Conservation (phyloP, 2,113 vertebrate genomes). For the Laticauda colubrina region DNA sequence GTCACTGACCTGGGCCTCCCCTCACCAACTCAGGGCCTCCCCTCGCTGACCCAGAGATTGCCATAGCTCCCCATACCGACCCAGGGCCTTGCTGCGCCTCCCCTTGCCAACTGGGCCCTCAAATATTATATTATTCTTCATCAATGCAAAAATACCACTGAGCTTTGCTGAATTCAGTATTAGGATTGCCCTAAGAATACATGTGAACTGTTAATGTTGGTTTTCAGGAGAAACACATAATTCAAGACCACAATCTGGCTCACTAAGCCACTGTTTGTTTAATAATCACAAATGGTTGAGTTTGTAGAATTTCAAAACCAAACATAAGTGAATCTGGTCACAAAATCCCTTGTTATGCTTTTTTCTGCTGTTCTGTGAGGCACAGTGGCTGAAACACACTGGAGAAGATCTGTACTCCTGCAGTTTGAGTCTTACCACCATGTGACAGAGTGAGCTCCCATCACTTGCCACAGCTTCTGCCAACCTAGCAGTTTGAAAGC, state of each 20-base stretch:
- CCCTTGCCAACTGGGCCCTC: background rate
- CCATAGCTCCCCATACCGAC: too few species aligned
- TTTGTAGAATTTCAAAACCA: background rate
- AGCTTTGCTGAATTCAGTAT: background rate
- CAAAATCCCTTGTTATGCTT: background rate
- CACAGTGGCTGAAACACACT: too few species aligned
- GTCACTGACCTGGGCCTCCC: too few species aligned
- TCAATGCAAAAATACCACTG: background rate
- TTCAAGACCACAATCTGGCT: background rate
- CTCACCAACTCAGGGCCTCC: too few species aligned
- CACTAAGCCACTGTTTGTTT: background rate
- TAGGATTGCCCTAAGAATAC: background rate
- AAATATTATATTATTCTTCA: background rate
- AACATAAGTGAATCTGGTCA: background rate
- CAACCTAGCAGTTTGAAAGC: too few species aligned
- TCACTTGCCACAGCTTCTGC: too few species aligned
- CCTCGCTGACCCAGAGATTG: too few species aligned
- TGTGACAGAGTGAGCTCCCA: too few species aligned
- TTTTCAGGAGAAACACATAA: background rate
- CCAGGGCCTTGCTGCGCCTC: too few species aligned
- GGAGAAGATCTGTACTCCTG: too few species aligned
- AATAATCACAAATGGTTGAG: background rate
- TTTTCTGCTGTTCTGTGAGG: background rate
- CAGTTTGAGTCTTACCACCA: too few species aligned
- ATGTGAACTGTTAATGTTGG: background rate